Conservation (phyloP, 2,888 invertebrate species). For the Netelia melanura region DNA sequence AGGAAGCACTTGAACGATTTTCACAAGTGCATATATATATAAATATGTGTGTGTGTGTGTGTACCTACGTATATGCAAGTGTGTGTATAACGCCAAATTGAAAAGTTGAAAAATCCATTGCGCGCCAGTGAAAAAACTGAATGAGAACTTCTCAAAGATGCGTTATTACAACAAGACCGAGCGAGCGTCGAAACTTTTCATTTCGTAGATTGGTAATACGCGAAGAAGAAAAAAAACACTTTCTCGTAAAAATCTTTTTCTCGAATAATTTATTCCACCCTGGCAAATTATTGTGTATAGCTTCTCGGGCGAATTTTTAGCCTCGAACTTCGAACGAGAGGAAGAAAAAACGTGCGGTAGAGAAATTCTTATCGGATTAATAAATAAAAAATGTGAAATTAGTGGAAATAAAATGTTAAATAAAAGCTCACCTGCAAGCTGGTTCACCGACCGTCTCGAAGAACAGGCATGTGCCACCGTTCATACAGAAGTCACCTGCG, state of each 20-base stretch:
- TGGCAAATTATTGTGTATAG: background rate
- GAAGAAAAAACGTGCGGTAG: background rate
- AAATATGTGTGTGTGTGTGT: background rate
- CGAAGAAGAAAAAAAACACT: too few species aligned
- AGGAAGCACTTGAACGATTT: slow-evolving; percentile 45
- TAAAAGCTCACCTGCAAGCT: slow-evolving; percentile 93
- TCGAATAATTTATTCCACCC: too few species aligned
- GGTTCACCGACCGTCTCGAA: slow-evolving; percentile 92
- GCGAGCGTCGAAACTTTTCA: slow-evolving; percentile 5
- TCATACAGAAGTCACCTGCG: slow-evolving; percentile 92
- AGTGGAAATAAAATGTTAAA: background rate
- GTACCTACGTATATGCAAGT: background rate
- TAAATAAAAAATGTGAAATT: background rate
- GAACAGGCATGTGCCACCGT: slow-evolving; percentile 94
- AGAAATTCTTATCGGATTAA: background rate
- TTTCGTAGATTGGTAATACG: slow-evolving; percentile 1
- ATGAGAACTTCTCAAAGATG: background rate
- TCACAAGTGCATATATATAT: slow-evolving; percentile 16
- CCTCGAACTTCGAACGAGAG: background rate
- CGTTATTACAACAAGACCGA: background rate
- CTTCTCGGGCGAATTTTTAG: background rate
- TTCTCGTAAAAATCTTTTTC: too few species aligned
- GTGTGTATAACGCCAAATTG: slow-evolving; percentile 34
- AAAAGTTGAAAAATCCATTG: slow-evolving; percentile 28
- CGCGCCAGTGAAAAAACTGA: slow-evolving; percentile 10